Conservation (phyloP, 2,113 vertebrate genomes). For the Thryonomys swinderianus region DNA sequence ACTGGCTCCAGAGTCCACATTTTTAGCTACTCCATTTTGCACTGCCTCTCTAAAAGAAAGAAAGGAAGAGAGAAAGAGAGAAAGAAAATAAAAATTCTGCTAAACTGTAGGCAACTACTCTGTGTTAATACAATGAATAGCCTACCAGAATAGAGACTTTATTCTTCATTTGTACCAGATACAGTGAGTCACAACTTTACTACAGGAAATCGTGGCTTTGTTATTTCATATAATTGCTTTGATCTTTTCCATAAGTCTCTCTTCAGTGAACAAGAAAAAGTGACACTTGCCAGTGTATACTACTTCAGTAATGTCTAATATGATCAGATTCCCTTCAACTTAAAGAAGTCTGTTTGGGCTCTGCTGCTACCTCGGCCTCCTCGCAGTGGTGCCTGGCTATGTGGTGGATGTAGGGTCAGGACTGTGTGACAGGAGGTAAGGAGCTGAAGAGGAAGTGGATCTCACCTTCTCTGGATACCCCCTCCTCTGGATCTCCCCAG, state of each 20-base stretch:
- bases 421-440: rapidly evolving
- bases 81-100: not conserved
- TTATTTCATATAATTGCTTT: not conserved
- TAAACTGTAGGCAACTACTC: not conserved
- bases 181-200: not conserved
- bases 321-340: not conserved
- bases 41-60: not conserved
- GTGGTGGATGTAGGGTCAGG: not conserved
- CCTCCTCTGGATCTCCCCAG: not conserved
- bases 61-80: not conserved
- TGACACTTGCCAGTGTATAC: not conserved
- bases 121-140: not conserved
- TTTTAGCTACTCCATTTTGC: not conserved
- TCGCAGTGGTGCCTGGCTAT: not conserved
- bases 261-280: not conserved
- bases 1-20: not conserved
- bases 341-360: not conserved
- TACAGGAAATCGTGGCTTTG: not conserved
- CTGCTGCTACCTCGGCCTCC: rapidly evolving
- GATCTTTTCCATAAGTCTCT: not conserved
- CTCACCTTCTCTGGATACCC: not conserved
- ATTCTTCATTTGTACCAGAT: not conserved
- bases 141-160: not conserved
- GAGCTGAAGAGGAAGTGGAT: not conserved
- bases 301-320: not conserved